phyloP scores from a whole-genome alignment of 2,113 vertebrate genomes.

The Aphyosemion australe region DNA sequence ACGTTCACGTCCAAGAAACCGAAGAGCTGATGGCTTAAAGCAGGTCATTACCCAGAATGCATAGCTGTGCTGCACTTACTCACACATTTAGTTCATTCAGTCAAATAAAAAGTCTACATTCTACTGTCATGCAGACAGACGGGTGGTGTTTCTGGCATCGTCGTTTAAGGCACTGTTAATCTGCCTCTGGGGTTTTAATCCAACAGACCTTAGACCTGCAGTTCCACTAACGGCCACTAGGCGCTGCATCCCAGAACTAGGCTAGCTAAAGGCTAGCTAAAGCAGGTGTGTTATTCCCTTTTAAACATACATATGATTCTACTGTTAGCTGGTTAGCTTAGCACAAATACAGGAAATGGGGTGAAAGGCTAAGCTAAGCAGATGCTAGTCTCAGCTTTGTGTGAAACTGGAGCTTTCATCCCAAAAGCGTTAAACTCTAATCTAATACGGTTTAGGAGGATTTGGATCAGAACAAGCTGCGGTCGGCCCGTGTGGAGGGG shows the following conservation, averaged over 20 bases:
- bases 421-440: background rate
- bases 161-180: conserved; percentile 50
- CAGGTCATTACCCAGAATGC: conserved; percentile 4
- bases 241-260: background rate
- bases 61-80: background rate
- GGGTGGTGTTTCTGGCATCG: conserved; percentile 13
- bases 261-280: background rate
- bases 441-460: background rate
- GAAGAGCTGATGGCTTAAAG: background rate
- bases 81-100: too few relatives aligned
- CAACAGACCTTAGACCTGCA: background rate
- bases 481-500: background rate
- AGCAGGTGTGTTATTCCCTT: background rate
- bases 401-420: too few relatives aligned
- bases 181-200: background rate
- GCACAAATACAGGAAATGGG: background rate
- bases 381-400: too few relatives aligned
- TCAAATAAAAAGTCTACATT: too few relatives aligned
- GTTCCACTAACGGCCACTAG: conserved; percentile 6
- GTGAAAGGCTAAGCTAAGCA: too few relatives aligned
- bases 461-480: background rate
- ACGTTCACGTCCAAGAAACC: background rate
- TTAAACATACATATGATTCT: too few relatives aligned
- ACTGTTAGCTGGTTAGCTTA: background rate
- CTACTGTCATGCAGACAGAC: conserved; percentile 12